A percentile compares a stretch with the other conserved stretches of the same genome.
phyloP scores from a whole-genome alignment of 2,888 invertebrate species.

The Tineola bisselliella region DNA sequence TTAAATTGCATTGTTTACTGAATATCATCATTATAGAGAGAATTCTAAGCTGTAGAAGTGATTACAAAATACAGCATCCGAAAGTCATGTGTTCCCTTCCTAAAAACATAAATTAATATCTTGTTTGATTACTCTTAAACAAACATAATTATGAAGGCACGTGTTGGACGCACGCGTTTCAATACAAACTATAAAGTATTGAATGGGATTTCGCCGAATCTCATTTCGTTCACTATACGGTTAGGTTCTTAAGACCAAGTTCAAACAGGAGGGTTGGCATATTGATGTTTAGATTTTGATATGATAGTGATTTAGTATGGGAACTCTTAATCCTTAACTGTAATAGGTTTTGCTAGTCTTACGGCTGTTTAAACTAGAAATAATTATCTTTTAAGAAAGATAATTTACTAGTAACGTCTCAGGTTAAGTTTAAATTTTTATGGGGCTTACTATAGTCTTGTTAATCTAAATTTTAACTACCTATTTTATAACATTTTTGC shows the following conservation, averaged over 20 bases:
- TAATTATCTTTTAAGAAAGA: no score
- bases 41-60: no score
- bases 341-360: background rate
- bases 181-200: conserved; percentile 35
- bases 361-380: no score
- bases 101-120: conserved; percentile 63
- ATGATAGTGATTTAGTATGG: conserved; percentile 60
- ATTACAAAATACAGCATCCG: conserved; percentile 23
- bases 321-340: conserved; percentile 22
- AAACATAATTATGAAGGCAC: conserved; percentile 61
- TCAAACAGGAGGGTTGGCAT: conserved; percentile 54
- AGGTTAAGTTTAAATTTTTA: no score
- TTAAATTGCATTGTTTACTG: no score
- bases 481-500: no score
- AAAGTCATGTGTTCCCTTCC: conserved; percentile 51
- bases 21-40: no score
- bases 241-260: conserved; percentile 57
- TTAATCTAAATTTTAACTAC: no score
- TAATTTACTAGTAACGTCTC: no score
- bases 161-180: conserved; percentile 47
- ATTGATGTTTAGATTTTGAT: conserved; percentile 63
- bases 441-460: no score
- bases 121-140: conserved; percentile 64
- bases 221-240: conserved; percentile 44
- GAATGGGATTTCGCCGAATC: conserved; percentile 58